Evolutionary conservation across 1,140 invertebrate species (phyloP).

Genomic region (Formica exsecta): DNA sequence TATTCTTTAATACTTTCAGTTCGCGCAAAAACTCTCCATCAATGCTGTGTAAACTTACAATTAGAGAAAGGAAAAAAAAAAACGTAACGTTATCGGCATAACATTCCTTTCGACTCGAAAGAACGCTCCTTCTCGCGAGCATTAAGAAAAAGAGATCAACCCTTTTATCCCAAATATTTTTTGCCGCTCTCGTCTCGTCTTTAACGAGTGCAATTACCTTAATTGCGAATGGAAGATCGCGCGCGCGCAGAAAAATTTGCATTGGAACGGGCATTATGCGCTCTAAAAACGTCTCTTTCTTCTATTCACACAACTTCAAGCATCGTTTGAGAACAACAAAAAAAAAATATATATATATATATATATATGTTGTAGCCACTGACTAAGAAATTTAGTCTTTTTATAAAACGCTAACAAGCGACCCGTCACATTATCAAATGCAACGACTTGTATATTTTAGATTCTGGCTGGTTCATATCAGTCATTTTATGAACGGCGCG

Average conservation of each 20-base stretch:
- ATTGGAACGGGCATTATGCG: neutral
- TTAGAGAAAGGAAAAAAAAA: neutral
- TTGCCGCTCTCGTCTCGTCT: conserved; percentile 4
- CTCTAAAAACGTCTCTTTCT: neutral
- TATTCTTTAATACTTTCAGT: neutral
- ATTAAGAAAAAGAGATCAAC: conserved; percentile 25
- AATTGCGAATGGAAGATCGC: conserved; percentile 41
- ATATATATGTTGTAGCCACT: neutral
- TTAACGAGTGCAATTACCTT: conserved; percentile 43
- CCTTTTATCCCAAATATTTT: conserved; percentile 41
- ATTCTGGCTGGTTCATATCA: too few species aligned
- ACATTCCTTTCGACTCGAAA: conserved; percentile 39
- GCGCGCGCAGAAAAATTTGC: conserved; percentile 20
- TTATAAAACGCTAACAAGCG: too few species aligned
- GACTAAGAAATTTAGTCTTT: too few species aligned
- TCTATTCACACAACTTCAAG: neutral
- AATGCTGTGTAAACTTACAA: conserved; percentile 9
- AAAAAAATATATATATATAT: neutral
- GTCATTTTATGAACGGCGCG: too few species aligned
- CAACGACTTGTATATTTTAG: too few species aligned
- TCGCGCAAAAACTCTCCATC: conserved; percentile 8
- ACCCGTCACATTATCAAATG: too few species aligned
- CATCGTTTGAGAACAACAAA: neutral
- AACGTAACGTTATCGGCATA: conserved; percentile 35
- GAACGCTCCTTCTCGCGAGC: neutral